Base-by-base conservation (phyloP, 2,888 invertebrate genomes). In the Apomyelois bistriatella region DNA sequence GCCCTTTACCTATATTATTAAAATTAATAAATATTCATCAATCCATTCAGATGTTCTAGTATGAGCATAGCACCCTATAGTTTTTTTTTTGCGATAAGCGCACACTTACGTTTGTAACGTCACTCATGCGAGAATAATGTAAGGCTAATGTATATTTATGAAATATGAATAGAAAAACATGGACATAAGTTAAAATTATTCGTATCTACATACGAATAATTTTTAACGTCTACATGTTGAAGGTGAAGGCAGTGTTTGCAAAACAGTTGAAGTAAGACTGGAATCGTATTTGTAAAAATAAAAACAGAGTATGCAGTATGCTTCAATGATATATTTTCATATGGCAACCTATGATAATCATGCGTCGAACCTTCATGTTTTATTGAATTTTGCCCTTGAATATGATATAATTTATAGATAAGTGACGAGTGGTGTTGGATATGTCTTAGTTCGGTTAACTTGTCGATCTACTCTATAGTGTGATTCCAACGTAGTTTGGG, bases 91-190 rank as follows among this genome's bases (percentile, higher is more conserved):
- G 10, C n/a, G 3, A 41, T 32, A 32, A 17, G n/a, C n/a, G 16
- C 30, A 22, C 48, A 48, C 47, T 48, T 48, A 36, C 22, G n/a
- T 48, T 48, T 48, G 36, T 48, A 22, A 36, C 48, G 36, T 36
- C 36, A 36, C 48, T 48, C 48, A 48, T 48, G 48, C 48, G 36
- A 12, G 8, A 13, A 47, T 32, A 47, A 47, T 47, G 46, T 32
- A 47, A 12, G 7, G 32, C 10, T 48, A 48, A 48, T 48, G 48
- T 48, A 36, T 48, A 48, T 48, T 32, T 32, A 32, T 32, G 36
- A 0, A 36, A 35, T n/a, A n/a, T 35, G 1, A 48, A 16, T 41
- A 41, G 17, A 41, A 41, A 41, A 41, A 17, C 8, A 41, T 6
- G 17, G 16, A 10, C 16, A 17, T 41, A 40, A 22, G 22, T 32